Base-by-base conservation (phyloP, 2,797 vertebrate genomes). In the Acridotheres tristis region DNA sequence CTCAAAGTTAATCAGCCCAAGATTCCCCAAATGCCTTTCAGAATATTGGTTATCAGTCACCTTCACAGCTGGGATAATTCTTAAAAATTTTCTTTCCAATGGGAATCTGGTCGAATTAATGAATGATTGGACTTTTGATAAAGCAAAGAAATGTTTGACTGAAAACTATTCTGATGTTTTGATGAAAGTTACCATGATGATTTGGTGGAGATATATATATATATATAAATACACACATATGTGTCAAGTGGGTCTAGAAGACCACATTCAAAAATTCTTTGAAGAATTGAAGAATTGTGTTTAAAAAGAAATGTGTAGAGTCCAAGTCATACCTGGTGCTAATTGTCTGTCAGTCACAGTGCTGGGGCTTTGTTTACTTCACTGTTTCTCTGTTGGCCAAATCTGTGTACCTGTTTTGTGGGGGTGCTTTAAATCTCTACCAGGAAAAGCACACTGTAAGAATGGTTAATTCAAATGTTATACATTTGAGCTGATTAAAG, bases 401-500 rank as follows among this genome's bases (percentile, higher is more conserved):
- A 67, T 30, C 57, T 42, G 7, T 30, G 3, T 47, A 22, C 40
- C 29, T 43, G 2, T 59, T 63, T 34, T 25, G 34, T 29, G 50
- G 18, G 32, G 54, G 32, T 38, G 58, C 12, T 14, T 54, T 30
- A 67, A 90, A 57, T 47, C 21, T 58, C 74, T 22, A 1, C 51
- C 27, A 21, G 48, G 80, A 62, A 78, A 86, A 81, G 51, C 77
- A 34, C 27, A 3, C 30, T 63, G 40, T 51, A 63, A 73, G 42
- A 96, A 76, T 50, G 59, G 54, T 86, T 84, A 81, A 75, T 88
- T 90, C 71, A 34, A 75, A 74, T 54, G 36, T 83, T 94, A 66
- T 22, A 47, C 20, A 8, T 92, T 43, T 91, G 79, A 95, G 74
- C 86, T 93, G 83, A 91, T 93, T 88, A 89, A 76, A 87, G 69